Evolutionary conservation across 2,113 vertebrate genomes (phyloP).

Genomic region (Hemicordylus capensis): DNA sequence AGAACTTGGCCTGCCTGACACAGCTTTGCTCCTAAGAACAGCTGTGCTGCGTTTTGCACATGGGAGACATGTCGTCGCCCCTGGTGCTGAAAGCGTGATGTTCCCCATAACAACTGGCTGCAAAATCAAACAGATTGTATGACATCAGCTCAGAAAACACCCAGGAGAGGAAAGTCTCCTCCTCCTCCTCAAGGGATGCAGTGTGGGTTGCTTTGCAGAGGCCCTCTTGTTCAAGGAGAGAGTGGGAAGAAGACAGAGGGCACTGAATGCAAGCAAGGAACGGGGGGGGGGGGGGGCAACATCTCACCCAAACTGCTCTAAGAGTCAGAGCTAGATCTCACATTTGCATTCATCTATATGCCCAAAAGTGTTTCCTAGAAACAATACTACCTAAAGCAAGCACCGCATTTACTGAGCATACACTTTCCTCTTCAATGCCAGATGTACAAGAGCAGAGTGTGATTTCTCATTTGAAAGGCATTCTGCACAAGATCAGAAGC

Average conservation of each 20-base stretch:
- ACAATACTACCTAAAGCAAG: background rate
- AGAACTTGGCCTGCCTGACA: background rate
- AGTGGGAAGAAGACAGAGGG: slow-evolving; percentile 33
- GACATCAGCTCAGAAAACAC: slow-evolving; percentile 62
- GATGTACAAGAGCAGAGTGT: background rate
- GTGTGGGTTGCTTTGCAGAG: slow-evolving; percentile 64
- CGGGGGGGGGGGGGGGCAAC: background rate
- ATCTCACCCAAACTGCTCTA: slow-evolving; percentile 41
- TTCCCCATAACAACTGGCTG: slow-evolving; percentile 42
- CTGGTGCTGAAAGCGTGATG: slow-evolving; percentile 1
- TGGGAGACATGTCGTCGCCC: slow-evolving; percentile 24
- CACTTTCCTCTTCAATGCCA: background rate
- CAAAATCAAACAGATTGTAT: slow-evolving; percentile 58
- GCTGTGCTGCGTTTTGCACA: background rate
- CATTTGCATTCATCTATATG: slow-evolving; percentile 58
- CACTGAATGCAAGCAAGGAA: slow-evolving; percentile 19
- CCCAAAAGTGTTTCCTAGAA: slow-evolving; percentile 40
- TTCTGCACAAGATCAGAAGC: background rate
- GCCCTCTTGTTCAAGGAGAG: slow-evolving; percentile 35
- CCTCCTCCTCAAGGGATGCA: slow-evolving; percentile 5
- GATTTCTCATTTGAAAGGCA: background rate
- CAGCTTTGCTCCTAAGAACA: accelerated
- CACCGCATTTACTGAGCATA: background rate
- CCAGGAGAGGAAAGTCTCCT: slow-evolving; percentile 50
- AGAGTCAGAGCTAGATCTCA: slow-evolving; percentile 25